These are phyloP conservation scores for Muscicapa adusta DNA, from an alignment of 2,113 vertebrate species.

Conservation along the genomic window DNA sequence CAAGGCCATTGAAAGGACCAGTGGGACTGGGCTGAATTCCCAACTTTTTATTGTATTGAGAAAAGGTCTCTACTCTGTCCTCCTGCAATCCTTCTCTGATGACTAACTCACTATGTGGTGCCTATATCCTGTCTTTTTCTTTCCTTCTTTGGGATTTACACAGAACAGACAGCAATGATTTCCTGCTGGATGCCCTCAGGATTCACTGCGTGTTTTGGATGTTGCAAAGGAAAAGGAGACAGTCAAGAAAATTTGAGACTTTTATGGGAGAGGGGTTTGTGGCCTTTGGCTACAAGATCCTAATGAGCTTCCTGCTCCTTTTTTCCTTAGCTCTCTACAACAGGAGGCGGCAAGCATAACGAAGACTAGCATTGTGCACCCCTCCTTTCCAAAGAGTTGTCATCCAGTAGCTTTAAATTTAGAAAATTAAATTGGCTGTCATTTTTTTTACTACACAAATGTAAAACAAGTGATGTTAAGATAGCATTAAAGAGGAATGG, in stretches of 20 bases:
- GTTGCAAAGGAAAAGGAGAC: neutral
- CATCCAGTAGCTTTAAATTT: conserved; percentile 56
- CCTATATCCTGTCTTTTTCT: neutral
- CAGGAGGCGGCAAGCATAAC: neutral
- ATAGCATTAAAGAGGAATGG: neutral
- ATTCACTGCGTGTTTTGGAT: neutral
- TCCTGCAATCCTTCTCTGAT: neutral
- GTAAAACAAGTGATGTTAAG: conserved; percentile 23
- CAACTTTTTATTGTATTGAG: neutral
- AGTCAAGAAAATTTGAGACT: neutral
- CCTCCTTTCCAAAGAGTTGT: conserved; percentile 26
- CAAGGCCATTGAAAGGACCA: neutral
- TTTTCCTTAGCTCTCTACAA: neutral
- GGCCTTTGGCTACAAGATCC: neutral
- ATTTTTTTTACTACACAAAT: conserved; percentile 41
- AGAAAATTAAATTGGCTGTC: conserved; percentile 55
- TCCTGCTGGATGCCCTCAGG: neutral
- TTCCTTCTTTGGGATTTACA: neutral
- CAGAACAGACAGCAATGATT: neutral
- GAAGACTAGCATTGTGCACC: neutral
- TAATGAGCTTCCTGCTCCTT: conserved; percentile 14
- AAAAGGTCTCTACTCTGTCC: neutral
- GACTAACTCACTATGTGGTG: neutral
- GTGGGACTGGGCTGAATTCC: neutral
- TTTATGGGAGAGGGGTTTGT: neutral